phyloP scores from a whole-genome alignment of 2,797 vertebrate species.

The Gadopsis marmoratus region DNA sequence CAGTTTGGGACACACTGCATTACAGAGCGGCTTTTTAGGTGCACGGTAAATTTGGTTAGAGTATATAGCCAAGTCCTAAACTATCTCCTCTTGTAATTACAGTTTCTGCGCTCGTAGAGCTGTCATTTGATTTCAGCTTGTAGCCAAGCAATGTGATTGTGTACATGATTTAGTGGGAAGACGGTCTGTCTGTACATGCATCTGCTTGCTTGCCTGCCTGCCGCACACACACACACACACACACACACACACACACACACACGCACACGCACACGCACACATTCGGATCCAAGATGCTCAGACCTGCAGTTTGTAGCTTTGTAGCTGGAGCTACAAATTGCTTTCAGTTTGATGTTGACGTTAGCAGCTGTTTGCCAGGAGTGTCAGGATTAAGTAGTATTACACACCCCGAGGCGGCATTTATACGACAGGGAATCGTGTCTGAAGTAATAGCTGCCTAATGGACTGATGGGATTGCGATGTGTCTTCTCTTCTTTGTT shows the following conservation, averaged over 20 bases:
- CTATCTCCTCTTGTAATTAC: not conserved
- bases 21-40: not conserved
- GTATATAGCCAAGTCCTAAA: not conserved
- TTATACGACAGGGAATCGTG: not conserved
- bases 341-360: not conserved
- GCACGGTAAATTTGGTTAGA: not conserved
- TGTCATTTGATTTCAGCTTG: not conserved
- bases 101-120: not conserved
- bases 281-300: not conserved
- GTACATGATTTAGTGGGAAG: not conserved
- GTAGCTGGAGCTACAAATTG: not conserved
- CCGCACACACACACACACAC: not conserved
- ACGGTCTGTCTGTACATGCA: not conserved
- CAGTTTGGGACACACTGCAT: not conserved
- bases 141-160: not conserved
- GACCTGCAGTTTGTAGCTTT: conserved; percentile 1
- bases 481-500: not conserved
- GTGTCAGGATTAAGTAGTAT: conserved; percentile 36
- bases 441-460: not conserved
- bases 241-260: not conserved
- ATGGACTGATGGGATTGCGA: conserved; percentile 12
- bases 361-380: conserved; percentile 22
- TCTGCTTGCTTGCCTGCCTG: conserved; percentile 19
- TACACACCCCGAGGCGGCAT: conserved; percentile 9
- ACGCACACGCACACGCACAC: not conserved